These are phyloP conservation scores for Triplophysa dalaica DNA, from an alignment of 2,113 vertebrate genomes.

Conservation along the genomic window DNA sequence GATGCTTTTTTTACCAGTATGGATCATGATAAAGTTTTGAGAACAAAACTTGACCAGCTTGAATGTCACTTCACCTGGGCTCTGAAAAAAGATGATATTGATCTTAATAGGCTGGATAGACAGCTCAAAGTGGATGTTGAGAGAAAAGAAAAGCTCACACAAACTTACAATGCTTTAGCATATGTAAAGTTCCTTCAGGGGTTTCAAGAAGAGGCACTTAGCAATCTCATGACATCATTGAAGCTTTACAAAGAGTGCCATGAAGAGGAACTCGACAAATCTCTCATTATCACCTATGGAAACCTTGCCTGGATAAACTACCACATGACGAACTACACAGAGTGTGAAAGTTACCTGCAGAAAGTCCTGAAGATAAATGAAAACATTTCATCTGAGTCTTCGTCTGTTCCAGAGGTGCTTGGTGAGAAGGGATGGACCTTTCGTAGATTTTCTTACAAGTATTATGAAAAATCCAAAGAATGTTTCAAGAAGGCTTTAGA, in stretches of 20 bases:
- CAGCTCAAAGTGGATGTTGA: constrained; percentile 22
- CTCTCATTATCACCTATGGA: no score
- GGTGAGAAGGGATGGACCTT: constrained; percentile 78
- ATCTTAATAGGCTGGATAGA: constrained; percentile 40
- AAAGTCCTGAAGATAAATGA: neutral
- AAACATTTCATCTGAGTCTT: constrained; percentile 52
- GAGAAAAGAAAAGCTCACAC: constrained; percentile 2
- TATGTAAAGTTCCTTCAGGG: constrained; percentile 50
- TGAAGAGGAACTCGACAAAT: neutral
- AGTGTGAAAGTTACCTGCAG: no score
- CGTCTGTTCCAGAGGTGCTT: constrained; percentile 64
- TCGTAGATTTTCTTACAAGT: constrained; percentile 67
- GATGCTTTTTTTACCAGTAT: constrained; percentile 49
- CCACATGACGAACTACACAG: no score
- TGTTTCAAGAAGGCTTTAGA: constrained; percentile 76
- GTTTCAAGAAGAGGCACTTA: constrained; percentile 30
- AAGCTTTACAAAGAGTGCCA: constrained; percentile 29
- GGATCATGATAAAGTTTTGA: constrained; percentile 64
- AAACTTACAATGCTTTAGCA: constrained; percentile 48
- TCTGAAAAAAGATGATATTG: constrained; percentile 66
- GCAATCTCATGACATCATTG: constrained; percentile 38
- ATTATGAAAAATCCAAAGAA: constrained; percentile 67
- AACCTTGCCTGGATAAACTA: no score
- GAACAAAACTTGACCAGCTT: constrained; percentile 63
- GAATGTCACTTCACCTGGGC: constrained; percentile 81